Percentiles rank a stretch among this genome's conserved stretches.
These are phyloP conservation scores for Sitodiplosis mosellana DNA, from an alignment of 1,140 invertebrate species.

Conservation along the genomic window DNA sequence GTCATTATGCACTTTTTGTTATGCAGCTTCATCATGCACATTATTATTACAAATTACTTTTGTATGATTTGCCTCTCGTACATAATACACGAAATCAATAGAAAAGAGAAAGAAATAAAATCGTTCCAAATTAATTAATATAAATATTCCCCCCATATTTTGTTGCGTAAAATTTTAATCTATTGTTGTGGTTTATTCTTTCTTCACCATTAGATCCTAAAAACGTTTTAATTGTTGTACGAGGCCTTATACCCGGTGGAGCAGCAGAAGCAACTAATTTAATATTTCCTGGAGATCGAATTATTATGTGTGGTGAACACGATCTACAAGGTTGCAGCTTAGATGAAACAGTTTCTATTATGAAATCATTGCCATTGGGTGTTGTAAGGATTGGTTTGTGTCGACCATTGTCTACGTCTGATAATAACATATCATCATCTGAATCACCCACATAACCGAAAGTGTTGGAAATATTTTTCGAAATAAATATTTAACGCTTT, in stretches of 20 bases:
- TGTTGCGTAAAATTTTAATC: too few species aligned
- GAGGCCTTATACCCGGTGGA: constrained; percentile 81
- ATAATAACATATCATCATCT: constrained; percentile 26
- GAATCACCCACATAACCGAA: constrained; percentile 4
- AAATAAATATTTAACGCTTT: constrained; percentile 1
- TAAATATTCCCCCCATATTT: too few species aligned
- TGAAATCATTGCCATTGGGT: constrained; percentile 71
- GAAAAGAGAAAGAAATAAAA: too few species aligned
- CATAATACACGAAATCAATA: too few species aligned
- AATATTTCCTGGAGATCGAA: constrained; percentile 77
- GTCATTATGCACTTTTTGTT: too few species aligned
- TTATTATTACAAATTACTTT: too few species aligned
- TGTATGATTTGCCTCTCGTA: too few species aligned
- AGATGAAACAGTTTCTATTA: constrained; percentile 75
- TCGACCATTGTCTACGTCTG: constrained; percentile 46
- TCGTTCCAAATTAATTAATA: too few species aligned
- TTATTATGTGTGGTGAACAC: constrained; percentile 74
- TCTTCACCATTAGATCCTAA: too few species aligned
- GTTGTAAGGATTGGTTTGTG: constrained; percentile 67
- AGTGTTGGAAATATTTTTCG: constrained; percentile 4
- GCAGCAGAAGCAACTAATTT: constrained; percentile 73
- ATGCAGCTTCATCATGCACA: too few species aligned
- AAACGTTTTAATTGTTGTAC: constrained; percentile 84
- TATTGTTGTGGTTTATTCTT: too few species aligned
- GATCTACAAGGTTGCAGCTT: constrained; percentile 73